A percentile compares a stretch with the other conserved stretches of the same genome.
Conservation (phyloP, 92 coral and sea anemone genomes). For the Montipora capitata region DNA sequence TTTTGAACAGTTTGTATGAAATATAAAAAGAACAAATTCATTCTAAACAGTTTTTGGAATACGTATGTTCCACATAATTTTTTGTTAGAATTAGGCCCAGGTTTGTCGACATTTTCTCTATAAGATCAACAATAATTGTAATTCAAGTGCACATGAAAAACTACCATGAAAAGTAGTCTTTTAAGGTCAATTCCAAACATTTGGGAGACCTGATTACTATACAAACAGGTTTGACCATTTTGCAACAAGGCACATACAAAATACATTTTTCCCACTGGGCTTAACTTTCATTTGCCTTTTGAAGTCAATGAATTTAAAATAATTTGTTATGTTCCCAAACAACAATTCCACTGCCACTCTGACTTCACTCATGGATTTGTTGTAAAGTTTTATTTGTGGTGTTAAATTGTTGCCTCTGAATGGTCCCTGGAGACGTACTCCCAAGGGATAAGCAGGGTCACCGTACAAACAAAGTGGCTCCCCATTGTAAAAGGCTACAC, state of each 20-base stretch:
- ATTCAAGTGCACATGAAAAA: neutral
- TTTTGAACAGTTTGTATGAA: too few species aligned
- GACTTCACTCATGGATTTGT: neutral
- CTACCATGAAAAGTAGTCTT: slow-evolving; percentile 7
- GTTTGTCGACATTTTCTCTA: too few species aligned
- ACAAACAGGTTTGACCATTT: slow-evolving; percentile 13
- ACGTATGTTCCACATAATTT: too few species aligned
- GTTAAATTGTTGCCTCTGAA: neutral
- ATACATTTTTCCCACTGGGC: slow-evolving; percentile 7
- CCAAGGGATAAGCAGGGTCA: slow-evolving; percentile 24
- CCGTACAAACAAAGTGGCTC: slow-evolving; percentile 21
- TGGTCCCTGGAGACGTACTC: slow-evolving; percentile 1
- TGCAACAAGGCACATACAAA: slow-evolving; percentile 6
- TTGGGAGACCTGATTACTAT: neutral
- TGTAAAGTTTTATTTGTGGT: slow-evolving; percentile 17
- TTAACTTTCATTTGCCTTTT: slow-evolving; percentile 8
- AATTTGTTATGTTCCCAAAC: slow-evolving; percentile 10
- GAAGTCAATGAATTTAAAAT: slow-evolving; percentile 8
- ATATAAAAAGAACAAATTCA: too few species aligned
- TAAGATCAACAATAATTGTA: neutral
- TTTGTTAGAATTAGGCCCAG: too few species aligned
- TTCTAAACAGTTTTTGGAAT: too few species aligned
- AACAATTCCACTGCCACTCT: slow-evolving; percentile 29
- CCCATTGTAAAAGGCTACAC: slow-evolving; percentile 2
- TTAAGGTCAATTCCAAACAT: neutral